Base-by-base conservation (phyloP, 1,140 invertebrate genomes). In the Lucilia sericata region DNA sequence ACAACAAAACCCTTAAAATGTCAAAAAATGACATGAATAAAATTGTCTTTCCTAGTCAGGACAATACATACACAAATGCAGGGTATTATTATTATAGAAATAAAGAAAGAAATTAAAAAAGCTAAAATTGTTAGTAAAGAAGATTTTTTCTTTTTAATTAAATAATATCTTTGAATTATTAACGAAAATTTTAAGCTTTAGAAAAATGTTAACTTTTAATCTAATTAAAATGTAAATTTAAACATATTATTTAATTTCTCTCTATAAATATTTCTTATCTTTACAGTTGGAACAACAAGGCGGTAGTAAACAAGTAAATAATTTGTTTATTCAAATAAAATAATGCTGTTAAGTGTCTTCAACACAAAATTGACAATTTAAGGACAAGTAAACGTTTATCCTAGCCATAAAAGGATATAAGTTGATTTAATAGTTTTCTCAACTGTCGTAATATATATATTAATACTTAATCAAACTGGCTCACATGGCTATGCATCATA, bases 401-500 rank as follows among this genome's bases (percentile, higher is more conserved):
- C 25, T 30, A 30, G 25, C 25, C 25, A 30, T 30, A 30, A 30
- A 30, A 30, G 25, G 25, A 30, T 30, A 30, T 2, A 30, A 30
- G 25, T 30, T 30, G 25, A 2, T 30, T 30, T 30, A 30, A 30
- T 30, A 30, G 25, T 30, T 30, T 30, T 30, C 25, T 30, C 3
- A 2, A 30, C 25, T 30, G 25, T 2, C 1, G 25, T 30, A 30
- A 30, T 30, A 30, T 30, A 30, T 30, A 30, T 30, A 30, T 30
- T 42, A 25, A 47, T 14, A 74, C 65, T 49, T 21, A 8, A 47
- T 12, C 70, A 74, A 83, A 83, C 82, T 70, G 82, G 75, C 75
- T 74, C 42, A 84, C 60, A 84, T 84, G 84, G 76, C 76, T 25
- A 80, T 80, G 76, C 76, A 80, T 80, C 84, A 84, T 34, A 84